Percentiles rank a stretch among this genome's conserved stretches.
Conservation (phyloP, 2,797 vertebrate genomes). For the Sphenodon punctatus region DNA sequence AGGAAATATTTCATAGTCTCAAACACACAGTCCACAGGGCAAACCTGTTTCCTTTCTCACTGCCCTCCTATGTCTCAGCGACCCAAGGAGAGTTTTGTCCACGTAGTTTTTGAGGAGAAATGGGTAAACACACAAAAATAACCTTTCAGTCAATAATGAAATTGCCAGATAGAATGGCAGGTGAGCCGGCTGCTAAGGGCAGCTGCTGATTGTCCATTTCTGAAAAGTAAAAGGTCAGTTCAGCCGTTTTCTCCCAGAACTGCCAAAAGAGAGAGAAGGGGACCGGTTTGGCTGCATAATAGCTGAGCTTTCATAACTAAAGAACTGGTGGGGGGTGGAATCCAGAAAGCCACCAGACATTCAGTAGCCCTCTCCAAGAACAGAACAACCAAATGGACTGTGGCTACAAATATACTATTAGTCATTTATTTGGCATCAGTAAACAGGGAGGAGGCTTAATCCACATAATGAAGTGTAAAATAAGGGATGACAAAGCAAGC, state of each 20-base stretch:
- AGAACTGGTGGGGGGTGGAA: fast-evolving
- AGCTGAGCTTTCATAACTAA: background rate
- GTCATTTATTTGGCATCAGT: background rate
- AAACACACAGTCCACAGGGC: no score
- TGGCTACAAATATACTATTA: conserved; percentile 4
- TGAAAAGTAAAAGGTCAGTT: background rate
- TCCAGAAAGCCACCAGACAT: background rate
- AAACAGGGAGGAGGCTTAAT: background rate
- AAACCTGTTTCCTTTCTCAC: no score
- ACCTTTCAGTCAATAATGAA: background rate
- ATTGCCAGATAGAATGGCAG: background rate
- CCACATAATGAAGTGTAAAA: background rate
- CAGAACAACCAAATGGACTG: conserved; percentile 3
- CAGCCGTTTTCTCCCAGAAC: background rate
- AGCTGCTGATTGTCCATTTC: background rate
- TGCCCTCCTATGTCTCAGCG: background rate
- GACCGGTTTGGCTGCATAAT: background rate
- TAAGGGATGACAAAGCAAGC: background rate
- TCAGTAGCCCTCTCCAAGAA: background rate
- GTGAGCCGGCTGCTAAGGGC: background rate
- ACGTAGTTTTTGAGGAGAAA: background rate
- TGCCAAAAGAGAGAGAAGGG: background rate
- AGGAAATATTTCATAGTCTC: no score
- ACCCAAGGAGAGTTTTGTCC: background rate
- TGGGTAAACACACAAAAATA: background rate